Evolutionary conservation across 2,888 invertebrate genomes (phyloP), one percentile per base, ranked within the genome.

Genomic region (Drosophila anomalipes): DNA sequence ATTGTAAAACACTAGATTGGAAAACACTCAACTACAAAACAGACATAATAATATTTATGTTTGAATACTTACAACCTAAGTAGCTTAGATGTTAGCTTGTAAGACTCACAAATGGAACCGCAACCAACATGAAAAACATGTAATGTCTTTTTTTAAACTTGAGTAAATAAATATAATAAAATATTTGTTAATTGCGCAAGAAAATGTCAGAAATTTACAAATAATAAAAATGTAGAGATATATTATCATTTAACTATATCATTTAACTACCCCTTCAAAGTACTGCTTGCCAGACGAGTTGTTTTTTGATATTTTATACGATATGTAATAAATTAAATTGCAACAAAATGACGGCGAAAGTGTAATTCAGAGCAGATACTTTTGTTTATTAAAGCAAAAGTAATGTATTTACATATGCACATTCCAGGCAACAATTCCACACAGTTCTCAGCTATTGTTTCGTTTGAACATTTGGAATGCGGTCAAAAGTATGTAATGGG

Each of bases 401-500:
- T 22, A 16, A 22, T 47, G 47, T 22, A 16, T 4, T 47, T 52
- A 9, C 2, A 16, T 19, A 19, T 28, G 10, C 1, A 6, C 54
- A 35, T 26, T 26, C 19, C 7, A 56, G 5, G 5, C 41, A 26
- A 22, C 52, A 56, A 28, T 47, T 37, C 53, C 37, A 44, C 37
- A 26, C 16, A 14, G 30, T 14, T 52, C 35, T 12, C 32, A 41
- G 39, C n/a, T 30, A 47, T 32, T 65, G 62, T 47, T 51, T 37
- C 33, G 57, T 35, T 62, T 35, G 16, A 28, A 37, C n/a, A 54
- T 63, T 74, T 59, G 32, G 30, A 49, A 47, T 62, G 52, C 60
- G 33, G 56, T 39, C 12, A 37, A 59, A 44, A 58, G 39, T 44
- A 41, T 54, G 53, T 44, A 19, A 60, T 57, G 57, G 22, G 41